Conservation (phyloP, 2,113 vertebrate genomes). For the Ictalurus furcatus region DNA sequence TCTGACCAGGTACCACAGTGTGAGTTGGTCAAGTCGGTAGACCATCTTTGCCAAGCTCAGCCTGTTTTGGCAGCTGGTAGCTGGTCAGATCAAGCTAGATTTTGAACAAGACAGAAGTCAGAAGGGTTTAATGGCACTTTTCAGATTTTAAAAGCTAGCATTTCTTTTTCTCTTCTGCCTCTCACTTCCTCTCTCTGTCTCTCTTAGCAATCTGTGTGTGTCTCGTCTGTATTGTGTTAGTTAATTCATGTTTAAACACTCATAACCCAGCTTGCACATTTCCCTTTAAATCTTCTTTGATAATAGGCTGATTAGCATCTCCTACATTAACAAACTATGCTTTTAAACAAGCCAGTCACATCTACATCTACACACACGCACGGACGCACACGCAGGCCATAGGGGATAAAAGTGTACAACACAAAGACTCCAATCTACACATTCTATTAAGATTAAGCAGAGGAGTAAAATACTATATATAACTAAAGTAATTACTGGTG, state of each 20-base stretch:
- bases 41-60: not conserved
- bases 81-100: not conserved
- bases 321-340: constrained; percentile 38
- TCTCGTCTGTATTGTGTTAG: constrained; percentile 22
- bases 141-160: not conserved
- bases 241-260: constrained; percentile 41
- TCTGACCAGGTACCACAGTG: not conserved
- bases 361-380: constrained; percentile 21
- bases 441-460: constrained; percentile 43
- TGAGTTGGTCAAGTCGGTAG: not conserved
- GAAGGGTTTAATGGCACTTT: not conserved
- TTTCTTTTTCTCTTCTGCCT: not conserved
- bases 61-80: constrained; percentile 1
- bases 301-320: constrained; percentile 51
- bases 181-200: not conserved
- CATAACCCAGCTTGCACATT: not conserved
- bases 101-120: not conserved
- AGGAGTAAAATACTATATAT: constrained; percentile 38
- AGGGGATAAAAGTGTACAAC: constrained; percentile 12
- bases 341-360: constrained; percentile 45
- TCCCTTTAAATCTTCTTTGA: constrained; percentile 31
- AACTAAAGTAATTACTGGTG: constrained; percentile 41
- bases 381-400: not conserved
- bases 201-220: constrained; percentile 6
- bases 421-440: constrained; percentile 28